Conservation (phyloP, 2,797 vertebrate genomes). For the Cossypha niveicapilla region DNA sequence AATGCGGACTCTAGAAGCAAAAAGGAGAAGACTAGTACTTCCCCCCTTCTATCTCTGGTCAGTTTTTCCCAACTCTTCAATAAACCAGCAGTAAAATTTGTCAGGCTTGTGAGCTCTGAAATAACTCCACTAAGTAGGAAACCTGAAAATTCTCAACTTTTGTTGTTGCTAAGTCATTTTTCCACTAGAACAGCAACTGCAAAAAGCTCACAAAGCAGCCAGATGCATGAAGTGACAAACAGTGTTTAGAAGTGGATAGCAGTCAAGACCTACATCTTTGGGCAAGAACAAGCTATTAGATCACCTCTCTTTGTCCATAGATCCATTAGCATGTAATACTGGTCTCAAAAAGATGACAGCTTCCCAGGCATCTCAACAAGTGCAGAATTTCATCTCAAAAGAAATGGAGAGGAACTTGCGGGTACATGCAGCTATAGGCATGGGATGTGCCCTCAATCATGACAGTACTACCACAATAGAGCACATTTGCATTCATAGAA, state of each 20-base stretch:
- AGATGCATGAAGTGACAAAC: not conserved
- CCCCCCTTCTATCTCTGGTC: not conserved
- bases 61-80: not conserved
- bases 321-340: not conserved
- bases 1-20: not conserved
- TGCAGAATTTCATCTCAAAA: not conserved
- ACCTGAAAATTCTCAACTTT: not conserved
- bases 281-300: not conserved
- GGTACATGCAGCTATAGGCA: fast-evolving
- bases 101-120: not conserved
- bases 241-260: not conserved
- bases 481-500: not conserved
- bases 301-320: not conserved
- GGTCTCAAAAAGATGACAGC: not conserved
- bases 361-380: not conserved
- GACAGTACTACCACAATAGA: fast-evolving
- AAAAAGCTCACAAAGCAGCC: not conserved
- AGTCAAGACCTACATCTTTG: not conserved
- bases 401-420: not conserved
- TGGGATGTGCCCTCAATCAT: not conserved
- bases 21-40: not conserved
- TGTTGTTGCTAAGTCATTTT: not conserved
- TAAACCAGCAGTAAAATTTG: not conserved
- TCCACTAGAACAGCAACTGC: not conserved
- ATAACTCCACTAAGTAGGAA: not conserved